Evolutionary conservation across 2,113 vertebrate species (phyloP).

Genomic region (Euleptes europaea): DNA sequence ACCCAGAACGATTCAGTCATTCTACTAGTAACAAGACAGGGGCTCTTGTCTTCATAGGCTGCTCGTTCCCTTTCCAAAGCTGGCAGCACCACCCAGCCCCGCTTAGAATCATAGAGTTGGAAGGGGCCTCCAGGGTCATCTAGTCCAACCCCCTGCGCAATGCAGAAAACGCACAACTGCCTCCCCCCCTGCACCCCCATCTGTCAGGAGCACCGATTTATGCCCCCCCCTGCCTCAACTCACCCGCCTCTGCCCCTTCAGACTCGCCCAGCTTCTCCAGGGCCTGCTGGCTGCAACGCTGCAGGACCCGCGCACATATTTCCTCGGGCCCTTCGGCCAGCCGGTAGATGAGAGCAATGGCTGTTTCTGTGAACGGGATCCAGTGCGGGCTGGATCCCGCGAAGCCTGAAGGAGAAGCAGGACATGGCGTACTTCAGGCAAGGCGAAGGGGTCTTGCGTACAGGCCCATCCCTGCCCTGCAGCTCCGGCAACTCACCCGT

Average conservation of each 20-base stretch:
- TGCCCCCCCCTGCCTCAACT: fast-evolving
- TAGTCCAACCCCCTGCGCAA: too few relatives aligned
- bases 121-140: too few relatives aligned
- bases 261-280: constrained; percentile 67
- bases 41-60: too few relatives aligned
- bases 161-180: too few relatives aligned
- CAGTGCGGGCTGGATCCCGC: constrained; percentile 79
- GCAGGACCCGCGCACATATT: constrained; percentile 86
- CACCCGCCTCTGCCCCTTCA: constrained; percentile 45
- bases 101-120: too few relatives aligned
- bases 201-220: not conserved
- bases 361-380: constrained; percentile 92
- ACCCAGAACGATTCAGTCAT: too few relatives aligned
- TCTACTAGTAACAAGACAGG: too few relatives aligned
- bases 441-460: not conserved
- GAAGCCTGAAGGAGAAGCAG: constrained; percentile 64
- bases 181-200: too few relatives aligned
- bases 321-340: constrained; percentile 90
- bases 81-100: not conserved
- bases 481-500: constrained; percentile 76
- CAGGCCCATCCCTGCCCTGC: not conserved
- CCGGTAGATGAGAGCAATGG: constrained; percentile 86
- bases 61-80: too few relatives aligned
- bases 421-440: not conserved
- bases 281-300: constrained; percentile 73